Evolutionary conservation across 2,797 vertebrate species (phyloP), one percentile per base, ranked within the genome.

Genomic region (Syngnathus rostellatus): DNA sequence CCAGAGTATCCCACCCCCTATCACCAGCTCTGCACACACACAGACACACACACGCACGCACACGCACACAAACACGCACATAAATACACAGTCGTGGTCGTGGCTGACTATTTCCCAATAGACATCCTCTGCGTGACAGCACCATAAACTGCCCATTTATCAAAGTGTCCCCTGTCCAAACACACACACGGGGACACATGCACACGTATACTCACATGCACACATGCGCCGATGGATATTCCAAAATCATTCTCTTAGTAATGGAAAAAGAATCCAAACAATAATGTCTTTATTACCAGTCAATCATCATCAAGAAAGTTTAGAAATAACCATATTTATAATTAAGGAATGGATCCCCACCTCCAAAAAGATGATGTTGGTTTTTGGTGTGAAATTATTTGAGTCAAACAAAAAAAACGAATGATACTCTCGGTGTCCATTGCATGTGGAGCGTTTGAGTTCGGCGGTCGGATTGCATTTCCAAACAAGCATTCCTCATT

Each of bases 91-190:
- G 60, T 83, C 82, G 87, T 2, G 81, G 79, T 82, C 70, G 88
- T 87, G 89, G 87, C 87, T 81, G 81, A 76, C 77, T 89, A 91
- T 94, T 92, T 94, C 94, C 94, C 94, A 76, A 74, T 83, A 94
- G 94, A 92, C 88, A 72, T 83, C 81, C 71, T 68, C 81, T 80
- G 86, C 91, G 89, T 91, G 95, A 95, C 95, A 94, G 92, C 92
- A 85, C 89, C 91, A 90, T 93, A 95, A 95, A 93, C 92, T 75
- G 81, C 90, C 92, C 93, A 97, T 98, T 94, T 81, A 94, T 98
- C 95, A 98, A 92, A 87, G 90, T 91, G 87, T 89, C 93, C 89
- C 88, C 83, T 76, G 74, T 77, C 71, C 77, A 74, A 55, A 45
- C 74, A 65, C 72, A 81, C 46, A 82, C 73, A 78, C 67, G 41